Evolutionary conservation across 2,888 invertebrate genomes (phyloP).

Genomic region (Apamea sordens): DNA sequence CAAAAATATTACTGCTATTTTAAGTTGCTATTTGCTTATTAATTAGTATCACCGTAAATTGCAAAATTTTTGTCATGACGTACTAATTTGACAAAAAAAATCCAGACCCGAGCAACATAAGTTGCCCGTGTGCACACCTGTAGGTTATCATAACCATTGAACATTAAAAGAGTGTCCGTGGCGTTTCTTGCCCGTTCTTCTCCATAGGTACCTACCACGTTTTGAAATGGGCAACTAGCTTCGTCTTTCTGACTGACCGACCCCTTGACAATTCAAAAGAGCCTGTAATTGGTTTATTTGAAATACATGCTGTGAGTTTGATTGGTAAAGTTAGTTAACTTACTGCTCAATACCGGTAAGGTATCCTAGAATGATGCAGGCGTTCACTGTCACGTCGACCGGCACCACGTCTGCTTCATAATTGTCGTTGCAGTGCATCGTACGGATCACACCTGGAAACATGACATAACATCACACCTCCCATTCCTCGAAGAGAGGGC

Average conservation of each 20-base stretch:
- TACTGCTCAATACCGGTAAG: slow-evolving; percentile 86
- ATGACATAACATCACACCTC: neutral
- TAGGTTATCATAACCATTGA: too few relatives aligned
- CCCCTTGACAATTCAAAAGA: neutral
- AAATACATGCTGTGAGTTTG: neutral
- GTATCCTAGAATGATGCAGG: slow-evolving; percentile 94
- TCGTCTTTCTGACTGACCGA: neutral
- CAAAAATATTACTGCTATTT: too few relatives aligned
- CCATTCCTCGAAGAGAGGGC: neutral
- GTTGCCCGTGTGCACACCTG: neutral
- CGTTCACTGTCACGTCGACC: slow-evolving; percentile 95
- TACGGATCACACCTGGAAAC: slow-evolving; percentile 92
- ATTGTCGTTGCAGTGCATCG: slow-evolving; percentile 93
- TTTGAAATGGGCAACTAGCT: neutral
- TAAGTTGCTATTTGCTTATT: too few relatives aligned
- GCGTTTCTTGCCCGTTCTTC: neutral
- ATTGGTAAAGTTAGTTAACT: slow-evolving; percentile 52
- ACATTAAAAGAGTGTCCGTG: neutral
- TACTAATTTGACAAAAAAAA: neutral
- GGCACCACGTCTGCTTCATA: slow-evolving; percentile 93
- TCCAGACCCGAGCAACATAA: neutral
- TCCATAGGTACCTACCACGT: neutral
- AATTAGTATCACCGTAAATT: too few relatives aligned
- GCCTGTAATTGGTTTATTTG: neutral
- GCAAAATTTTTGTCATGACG: neutral